Evolutionary conservation across 2,113 vertebrate genomes (phyloP), one percentile per base, ranked within the genome.

Genomic region (Chaetops frenatus): DNA sequence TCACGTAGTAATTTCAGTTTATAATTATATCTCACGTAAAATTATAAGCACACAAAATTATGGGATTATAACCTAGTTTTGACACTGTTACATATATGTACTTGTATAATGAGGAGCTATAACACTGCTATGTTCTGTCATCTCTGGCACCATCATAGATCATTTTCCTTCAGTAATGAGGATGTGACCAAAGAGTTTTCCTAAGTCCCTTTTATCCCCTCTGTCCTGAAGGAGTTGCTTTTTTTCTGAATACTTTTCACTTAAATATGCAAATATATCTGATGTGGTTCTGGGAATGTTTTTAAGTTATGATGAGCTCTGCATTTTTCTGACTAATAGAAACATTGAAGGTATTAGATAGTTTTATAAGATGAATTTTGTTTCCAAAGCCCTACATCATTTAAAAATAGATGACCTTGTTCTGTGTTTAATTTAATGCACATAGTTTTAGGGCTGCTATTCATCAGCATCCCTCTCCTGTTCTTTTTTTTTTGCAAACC

Each of bases 321-420:
- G 91, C 64, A 54, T 93, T 95, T 92, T 94, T 95, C 54, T 91
- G 81, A 40, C 84, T 96, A 92, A 96, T 69, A 94, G 81, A 91
- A 94, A 90, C 91, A 89, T 54, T 87, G 76, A 93, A 95, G 61
- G 58, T 80, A 81, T 57, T 72, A 62, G 38, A 73, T 69, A 87
- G 81, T 91, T 96, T 76, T 85, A 62, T 84, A 87, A 94, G 70
- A 79, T 33, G 16, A 69, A 65, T 88, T 91, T 92, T 90, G 73
- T 90, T 97, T 92, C 35, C 48, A 72, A 65, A 86, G 15, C 15
- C 48, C 38, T 56, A 31, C 17, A 22, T 88, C 0, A 42, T 62
- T 90, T 92, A 50, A 78, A 92, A 81, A 81, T 45, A 84, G 48
- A 67, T 51, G 38, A 58, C 60, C 33, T 90, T 92, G 44, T 72